A percentile compares a stretch with the other conserved stretches of the same genome.
Conservation (phyloP, 2,888 invertebrate genomes). For the Acleris literana region DNA sequence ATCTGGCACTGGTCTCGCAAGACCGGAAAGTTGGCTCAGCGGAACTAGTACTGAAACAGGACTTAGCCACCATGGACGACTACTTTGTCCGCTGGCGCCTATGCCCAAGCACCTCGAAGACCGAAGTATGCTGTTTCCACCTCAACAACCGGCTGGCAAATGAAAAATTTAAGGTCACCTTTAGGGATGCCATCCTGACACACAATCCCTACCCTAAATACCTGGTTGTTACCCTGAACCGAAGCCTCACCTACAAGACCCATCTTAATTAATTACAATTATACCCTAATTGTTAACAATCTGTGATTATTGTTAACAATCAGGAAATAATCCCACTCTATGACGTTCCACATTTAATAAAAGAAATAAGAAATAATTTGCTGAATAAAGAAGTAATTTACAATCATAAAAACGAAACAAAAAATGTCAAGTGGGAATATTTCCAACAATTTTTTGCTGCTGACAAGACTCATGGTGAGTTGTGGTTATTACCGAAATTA, state of each 20-base stretch:
- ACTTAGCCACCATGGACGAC: neutral
- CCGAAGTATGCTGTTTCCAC: conserved; percentile 5
- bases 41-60: neutral
- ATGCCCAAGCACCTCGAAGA: neutral
- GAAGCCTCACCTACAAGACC: neutral
- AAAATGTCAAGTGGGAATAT: too few relatives aligned
- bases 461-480: too few relatives aligned
- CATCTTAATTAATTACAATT: too few relatives aligned
- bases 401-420: too few relatives aligned
- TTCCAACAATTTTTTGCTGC: too few relatives aligned
- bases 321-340: conserved; percentile 31
- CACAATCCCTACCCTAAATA: conserved; percentile 1
- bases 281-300: too few relatives aligned
- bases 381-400: conserved; percentile 34
- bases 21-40: neutral
- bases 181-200: neutral
- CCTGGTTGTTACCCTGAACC: conserved; percentile 1
- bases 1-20: neutral
- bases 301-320: conserved; percentile 7
- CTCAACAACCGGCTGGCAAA: neutral
- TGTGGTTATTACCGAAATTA: too few relatives aligned
- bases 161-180: neutral
- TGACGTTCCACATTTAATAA: conserved; percentile 36
- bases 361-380: conserved; percentile 39
- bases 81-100: conserved; percentile 3